Evolutionary conservation across 2,797 vertebrate genomes (phyloP), one percentile per base, ranked within the genome.

Genomic region (Delichon dasypus): DNA sequence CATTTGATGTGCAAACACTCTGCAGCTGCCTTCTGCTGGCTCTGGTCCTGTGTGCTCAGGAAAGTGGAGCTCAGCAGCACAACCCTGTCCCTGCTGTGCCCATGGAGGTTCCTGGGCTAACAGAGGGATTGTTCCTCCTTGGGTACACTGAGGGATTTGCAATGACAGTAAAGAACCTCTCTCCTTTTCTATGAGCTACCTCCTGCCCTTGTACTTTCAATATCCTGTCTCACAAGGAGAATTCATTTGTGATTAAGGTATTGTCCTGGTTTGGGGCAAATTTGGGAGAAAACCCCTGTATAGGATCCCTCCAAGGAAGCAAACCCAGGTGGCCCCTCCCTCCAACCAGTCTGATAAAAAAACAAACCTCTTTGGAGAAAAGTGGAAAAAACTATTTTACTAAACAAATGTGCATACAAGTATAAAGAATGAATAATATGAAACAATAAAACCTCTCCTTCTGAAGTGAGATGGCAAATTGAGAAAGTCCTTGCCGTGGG

Each of bases 1-100:
- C 8, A 9, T 26, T 8, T 2, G 0, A 12, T 2, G 1, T 4
- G 10, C 34, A 71, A 29, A 21, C 12, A 27, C 17, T 3, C n/a
- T 36, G 53, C 61, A 70, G 70, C 47, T 5, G 1, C 40, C 36
- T 34, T 17, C 53, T 65, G 21, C 60, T 14, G 8, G 80, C n/a
- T 29, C 57, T 71, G 20, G 1, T 40, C 22, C 36, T 62, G 45
- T 11, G 0, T 32, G 16, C 22, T 55, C 34, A 38, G 62, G 29
- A 8, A 27, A 48, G 45, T 45, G 26, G 18, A 57, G 25, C 57
- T 65, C 83, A 55, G 17, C 48, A 64, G 25, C 45, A 29, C 29
- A 53, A 50, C 66, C 42, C 71, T 21, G 18, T 20, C n/a, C 54
- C 44, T 60, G 50, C 40, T 73, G 65, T 17, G 57, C 45, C 50